These are phyloP conservation scores for Corynorhinus townsendii DNA, from an alignment of 2,113 vertebrate species.

Conservation along the genomic window DNA sequence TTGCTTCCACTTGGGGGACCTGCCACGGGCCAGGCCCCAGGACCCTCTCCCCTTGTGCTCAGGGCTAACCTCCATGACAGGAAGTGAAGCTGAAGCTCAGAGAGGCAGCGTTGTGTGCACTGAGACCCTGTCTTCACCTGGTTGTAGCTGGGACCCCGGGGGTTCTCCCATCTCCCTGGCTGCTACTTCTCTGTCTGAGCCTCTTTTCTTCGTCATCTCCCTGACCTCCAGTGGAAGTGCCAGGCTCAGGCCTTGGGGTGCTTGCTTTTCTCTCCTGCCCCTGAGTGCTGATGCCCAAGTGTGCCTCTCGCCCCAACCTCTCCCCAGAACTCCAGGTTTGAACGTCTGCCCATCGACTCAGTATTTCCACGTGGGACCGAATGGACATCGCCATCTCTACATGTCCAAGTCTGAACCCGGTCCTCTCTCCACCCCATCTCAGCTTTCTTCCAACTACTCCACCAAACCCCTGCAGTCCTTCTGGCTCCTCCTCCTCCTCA, in stretches of 20 bases:
- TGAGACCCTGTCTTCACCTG: background rate
- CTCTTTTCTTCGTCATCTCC: background rate
- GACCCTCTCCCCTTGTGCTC: no score
- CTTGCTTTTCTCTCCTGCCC: background rate
- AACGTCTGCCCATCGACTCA: background rate
- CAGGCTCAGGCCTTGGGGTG: background rate
- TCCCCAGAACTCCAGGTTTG: background rate
- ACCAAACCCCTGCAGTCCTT: background rate
- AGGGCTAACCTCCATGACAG: fast-evolving
- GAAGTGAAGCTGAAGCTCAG: background rate
- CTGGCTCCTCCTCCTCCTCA: background rate
- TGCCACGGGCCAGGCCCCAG: background rate
- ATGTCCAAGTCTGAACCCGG: background rate
- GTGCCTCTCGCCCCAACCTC: background rate
- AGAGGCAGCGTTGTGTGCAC: fast-evolving
- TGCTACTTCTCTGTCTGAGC: background rate
- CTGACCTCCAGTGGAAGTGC: background rate
- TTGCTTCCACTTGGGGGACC: background rate
- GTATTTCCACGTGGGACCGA: background rate
- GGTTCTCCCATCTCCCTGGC: background rate
- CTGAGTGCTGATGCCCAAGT: background rate
- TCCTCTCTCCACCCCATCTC: background rate
- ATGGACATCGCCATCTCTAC: fast-evolving
- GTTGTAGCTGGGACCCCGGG: background rate
- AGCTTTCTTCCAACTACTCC: background rate